A percentile compares a stretch with the other conserved stretches of the same genome.
phyloP scores from a whole-genome alignment of 2,113 vertebrate species.

The Petaurus breviceps region DNA sequence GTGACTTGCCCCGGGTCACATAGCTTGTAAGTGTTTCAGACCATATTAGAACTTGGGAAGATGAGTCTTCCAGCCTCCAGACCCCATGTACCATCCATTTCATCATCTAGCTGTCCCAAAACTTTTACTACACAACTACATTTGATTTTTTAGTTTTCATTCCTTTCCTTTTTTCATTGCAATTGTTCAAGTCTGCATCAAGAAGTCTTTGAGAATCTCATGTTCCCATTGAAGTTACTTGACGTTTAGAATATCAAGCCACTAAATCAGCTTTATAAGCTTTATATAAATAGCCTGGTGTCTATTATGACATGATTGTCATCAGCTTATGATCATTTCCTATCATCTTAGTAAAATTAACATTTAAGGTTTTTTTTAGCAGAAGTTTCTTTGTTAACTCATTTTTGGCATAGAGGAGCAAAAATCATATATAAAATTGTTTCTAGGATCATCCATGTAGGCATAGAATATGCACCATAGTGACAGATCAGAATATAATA shows the following conservation, averaged over 20 bases:
- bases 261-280: not conserved
- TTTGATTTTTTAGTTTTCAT: not conserved
- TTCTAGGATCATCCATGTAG: not conserved
- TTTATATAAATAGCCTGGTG: not conserved
- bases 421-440: conserved; percentile 47
- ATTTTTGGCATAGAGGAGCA: not conserved
- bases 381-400: conserved; percentile 33
- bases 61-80: not conserved
- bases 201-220: not conserved
- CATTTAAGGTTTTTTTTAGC: not conserved
- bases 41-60: not conserved
- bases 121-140: not conserved
- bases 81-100: not conserved
- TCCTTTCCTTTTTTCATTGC: not conserved
- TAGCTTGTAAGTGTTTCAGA: not conserved
- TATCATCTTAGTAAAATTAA: not conserved
- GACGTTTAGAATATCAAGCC: not conserved
- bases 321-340: not conserved
- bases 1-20: not conserved
- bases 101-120: not conserved
- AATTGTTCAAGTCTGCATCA: not conserved
- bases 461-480: not conserved
- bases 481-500: conserved; percentile 38
- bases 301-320: not conserved
- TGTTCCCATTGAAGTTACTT: not conserved